Base-by-base conservation (phyloP, 2,888 invertebrate species). In the Hetaerina titia region DNA sequence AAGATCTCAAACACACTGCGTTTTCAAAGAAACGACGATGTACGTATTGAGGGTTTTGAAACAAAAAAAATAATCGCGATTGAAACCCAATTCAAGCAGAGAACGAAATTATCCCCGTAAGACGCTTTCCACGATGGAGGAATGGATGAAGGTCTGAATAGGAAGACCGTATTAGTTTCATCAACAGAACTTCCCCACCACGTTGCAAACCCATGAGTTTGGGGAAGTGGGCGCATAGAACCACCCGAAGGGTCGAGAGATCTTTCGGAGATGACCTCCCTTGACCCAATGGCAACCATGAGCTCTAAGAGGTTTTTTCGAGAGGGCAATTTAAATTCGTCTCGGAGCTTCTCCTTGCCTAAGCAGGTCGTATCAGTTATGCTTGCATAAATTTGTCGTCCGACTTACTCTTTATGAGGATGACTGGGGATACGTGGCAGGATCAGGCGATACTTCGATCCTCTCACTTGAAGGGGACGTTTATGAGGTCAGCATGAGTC, bases 341-440 rank as follows among this genome's bases (percentile, higher is more conserved):
- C 81, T 81, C 81, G 31, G 81, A 31, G 81, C 11, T 31, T 81
- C 81, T 15, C 81, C 81, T 31, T 25, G 81, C 25, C 8, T 31
- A 31, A 81, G 11, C 31, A 81, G 81, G 81, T 81, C 81, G 81
- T 81, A 81, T 81, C 81, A 81, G 81, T 81, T 81, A 81, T 31
- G 81, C 81, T 31, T 31, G 81, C 81, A 25, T 81, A 11, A 31
- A 31, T 81, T 31, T 31, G 11, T 81, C 31, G 22, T 31, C 81
- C 31, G 81, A 69, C 81, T 31, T n/a, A n/a, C n/a, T 31, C 25
- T 31, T 31, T 22, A 22, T 15, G 81, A 81, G 13, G 81, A 81
- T 81, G 81, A 81, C 81, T 25, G 31, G 31, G 81, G 25, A 31
- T 25, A 31, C 31, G 81, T 22, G 17, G 81, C 31, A 81, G 31